Evolutionary conservation across 2,113 vertebrate genomes (phyloP).

Genomic region (Phocoena sinus): DNA sequence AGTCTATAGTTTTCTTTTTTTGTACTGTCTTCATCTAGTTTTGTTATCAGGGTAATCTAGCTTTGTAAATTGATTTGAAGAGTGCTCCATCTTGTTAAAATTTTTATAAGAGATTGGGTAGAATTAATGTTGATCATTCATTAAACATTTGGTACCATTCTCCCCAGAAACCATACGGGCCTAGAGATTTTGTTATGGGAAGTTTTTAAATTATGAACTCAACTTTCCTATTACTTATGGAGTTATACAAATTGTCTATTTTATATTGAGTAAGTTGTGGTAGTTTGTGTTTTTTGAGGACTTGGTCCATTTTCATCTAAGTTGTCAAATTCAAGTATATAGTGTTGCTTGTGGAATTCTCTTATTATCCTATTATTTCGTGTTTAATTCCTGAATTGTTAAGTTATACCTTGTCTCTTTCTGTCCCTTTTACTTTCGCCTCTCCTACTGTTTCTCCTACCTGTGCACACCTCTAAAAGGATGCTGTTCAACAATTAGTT

Average conservation of each 20-base stretch:
- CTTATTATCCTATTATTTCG: not conserved
- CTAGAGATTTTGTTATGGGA: not conserved
- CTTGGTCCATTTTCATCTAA: not conserved
- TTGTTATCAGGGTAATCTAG: not conserved
- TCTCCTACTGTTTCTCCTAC: not conserved
- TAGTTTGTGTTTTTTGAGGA: not conserved
- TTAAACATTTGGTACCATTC: not conserved
- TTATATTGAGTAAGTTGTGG: not conserved
- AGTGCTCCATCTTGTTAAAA: not conserved
- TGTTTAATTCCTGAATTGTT: not conserved
- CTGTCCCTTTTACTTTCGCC: not conserved
- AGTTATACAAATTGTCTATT: not conserved
- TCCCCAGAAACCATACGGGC: not conserved
- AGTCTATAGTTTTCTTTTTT: not conserved
- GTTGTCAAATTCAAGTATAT: not conserved
- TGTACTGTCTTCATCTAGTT: not conserved
- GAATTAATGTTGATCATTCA: not conserved
- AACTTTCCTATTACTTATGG: not conserved
- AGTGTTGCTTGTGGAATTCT: not conserved
- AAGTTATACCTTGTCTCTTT: not conserved
- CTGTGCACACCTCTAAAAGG: not conserved
- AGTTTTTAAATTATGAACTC: not conserved
- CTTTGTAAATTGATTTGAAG: not conserved
- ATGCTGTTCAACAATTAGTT: slow-evolving; percentile 9
- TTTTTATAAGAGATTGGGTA: not conserved